Percentiles rank a stretch among this genome's conserved stretches.
Evolutionary conservation across 1,140 invertebrate genomes (phyloP).

Genomic region (Bradysia coprophila): DNA sequence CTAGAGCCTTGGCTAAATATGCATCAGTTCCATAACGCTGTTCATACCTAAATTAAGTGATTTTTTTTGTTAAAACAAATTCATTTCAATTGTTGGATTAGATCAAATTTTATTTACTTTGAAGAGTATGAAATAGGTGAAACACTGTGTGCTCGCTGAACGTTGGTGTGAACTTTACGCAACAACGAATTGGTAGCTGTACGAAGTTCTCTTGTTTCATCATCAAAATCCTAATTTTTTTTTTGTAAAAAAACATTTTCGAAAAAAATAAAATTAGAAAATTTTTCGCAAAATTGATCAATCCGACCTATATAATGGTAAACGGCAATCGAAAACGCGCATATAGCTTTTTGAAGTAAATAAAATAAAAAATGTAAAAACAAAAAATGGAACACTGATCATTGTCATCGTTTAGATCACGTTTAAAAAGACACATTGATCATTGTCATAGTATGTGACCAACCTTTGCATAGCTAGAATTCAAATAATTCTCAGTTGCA

Average conservation of each 20-base stretch:
- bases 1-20: not conserved
- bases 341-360: no score
- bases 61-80: not conserved
- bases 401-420: not conserved
- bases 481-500: slow-evolving; percentile 51
- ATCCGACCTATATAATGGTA: not conserved
- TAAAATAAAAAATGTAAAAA: no score
- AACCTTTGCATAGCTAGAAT: slow-evolving; percentile 33
- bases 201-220: slow-evolving; percentile 56
- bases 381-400: no score
- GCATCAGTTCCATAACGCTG: not conserved
- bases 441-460: not conserved
- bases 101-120: not conserved
- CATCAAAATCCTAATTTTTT: slow-evolving; percentile 66
- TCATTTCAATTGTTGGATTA: not conserved
- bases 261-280: not conserved
- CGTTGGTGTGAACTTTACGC: slow-evolving; percentile 47
- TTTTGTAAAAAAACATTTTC: slow-evolving; percentile 4
- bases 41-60: not conserved
- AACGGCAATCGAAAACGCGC: no score
- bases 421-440: not conserved
- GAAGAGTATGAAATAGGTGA: slow-evolving; percentile 19
- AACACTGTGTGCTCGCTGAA: slow-evolving; percentile 40
- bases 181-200: slow-evolving; percentile 53
- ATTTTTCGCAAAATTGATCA: not conserved